Base-by-base conservation (phyloP, 2,113 vertebrate species). In the Natator depressus region DNA sequence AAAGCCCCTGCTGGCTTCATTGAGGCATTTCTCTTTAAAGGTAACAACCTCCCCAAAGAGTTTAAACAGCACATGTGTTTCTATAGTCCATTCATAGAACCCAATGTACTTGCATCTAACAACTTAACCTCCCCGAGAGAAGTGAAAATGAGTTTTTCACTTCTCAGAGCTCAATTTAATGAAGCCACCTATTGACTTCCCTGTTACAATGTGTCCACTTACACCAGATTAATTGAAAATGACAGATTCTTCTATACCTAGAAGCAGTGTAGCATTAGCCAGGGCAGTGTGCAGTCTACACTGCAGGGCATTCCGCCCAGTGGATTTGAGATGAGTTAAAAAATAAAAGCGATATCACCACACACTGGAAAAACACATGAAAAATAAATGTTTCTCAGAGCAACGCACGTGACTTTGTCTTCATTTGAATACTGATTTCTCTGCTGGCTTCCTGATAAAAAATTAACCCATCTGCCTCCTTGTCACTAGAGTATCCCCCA, bases 141-240 rank as follows among this genome's bases (percentile, higher is more conserved):
- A 57, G 51, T 53, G 91, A 87, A 94, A 96, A 96, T 89, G 79
- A 96, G 81, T 42, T 1, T 62, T 95, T 75, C 78, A 88, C 53
- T 87, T 94, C 80, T 62, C n/a, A 57, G 92, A 89, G 86, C 92
- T 95, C 81, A 47, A 31, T 94, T 22, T 90, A 92, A 88, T 92
- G 93, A 87, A 97, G 93, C 80, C 96, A 91, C 82, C 90, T 92
- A 95, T 95, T 95, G 90, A 89, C 93, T 94, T 90, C 88, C 49
- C 86, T 89, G 54, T 89, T 91, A 13, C 54, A 14, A 55, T 90
- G 87, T 62, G 59, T 87, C 84, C 50, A 57, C 84, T 88, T 88
- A 83, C 27, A 81, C 78, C 38, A 89, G 87, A 87, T 78, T 65
- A 83, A 35, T 24, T 76, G 84, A 91, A 95, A 25, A 4, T 31